Conservation (phyloP, 2,113 vertebrate species). For the Pavo muticus region DNA sequence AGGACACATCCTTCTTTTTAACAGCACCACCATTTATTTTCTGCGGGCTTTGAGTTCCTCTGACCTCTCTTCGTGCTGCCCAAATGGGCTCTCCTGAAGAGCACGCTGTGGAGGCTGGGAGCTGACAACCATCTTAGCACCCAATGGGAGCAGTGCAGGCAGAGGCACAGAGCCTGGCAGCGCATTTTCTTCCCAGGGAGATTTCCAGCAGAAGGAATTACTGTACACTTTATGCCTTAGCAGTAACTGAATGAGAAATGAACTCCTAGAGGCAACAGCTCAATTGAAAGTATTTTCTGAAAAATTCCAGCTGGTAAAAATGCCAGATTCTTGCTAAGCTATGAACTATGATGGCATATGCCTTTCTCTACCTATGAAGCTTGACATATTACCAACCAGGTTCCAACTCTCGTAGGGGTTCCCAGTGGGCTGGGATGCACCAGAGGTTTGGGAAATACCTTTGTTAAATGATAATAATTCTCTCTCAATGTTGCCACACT, state of each 20-base stretch:
- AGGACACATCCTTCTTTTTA: conserved; percentile 24
- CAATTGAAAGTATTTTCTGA: neutral
- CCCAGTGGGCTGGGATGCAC: neutral
- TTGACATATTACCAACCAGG: neutral
- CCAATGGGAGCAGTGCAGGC: neutral
- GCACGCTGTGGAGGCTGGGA: neutral
- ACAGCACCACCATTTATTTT: conserved; percentile 10
- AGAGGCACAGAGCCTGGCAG: neutral
- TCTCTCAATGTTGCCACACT: neutral
- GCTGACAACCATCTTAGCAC: conserved; percentile 27
- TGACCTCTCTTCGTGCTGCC: conserved; percentile 1
- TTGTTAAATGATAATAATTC: neutral
- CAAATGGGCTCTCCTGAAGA: neutral
- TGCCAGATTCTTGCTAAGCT: neutral
- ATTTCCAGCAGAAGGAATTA: conserved; percentile 11
- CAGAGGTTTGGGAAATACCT: neutral
- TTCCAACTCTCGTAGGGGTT: neutral
- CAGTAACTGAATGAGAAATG: neutral
- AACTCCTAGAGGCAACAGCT: conserved; percentile 21
- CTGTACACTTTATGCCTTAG: neutral
- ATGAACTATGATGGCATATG: neutral
- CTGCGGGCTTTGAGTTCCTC: neutral
- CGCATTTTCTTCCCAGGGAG: neutral
- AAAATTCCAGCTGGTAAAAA: conserved; percentile 22
- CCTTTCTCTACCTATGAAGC: neutral